Percentiles rank a stretch among this genome's conserved stretches.
phyloP scores from a whole-genome alignment of 1,140 invertebrate genomes.

The Armadillidium nasatum region DNA sequence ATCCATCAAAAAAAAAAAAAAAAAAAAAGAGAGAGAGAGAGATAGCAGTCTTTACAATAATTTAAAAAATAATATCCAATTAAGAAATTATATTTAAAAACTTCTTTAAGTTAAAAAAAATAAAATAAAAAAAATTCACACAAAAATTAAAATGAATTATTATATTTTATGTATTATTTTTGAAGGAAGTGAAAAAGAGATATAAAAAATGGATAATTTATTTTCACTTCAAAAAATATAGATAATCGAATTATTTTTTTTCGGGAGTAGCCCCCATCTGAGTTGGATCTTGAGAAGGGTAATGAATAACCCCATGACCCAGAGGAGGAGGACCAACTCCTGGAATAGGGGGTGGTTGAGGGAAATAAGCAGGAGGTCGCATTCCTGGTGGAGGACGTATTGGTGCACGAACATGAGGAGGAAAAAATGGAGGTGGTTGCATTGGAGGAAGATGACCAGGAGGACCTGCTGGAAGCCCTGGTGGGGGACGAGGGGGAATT shows the following conservation, averaged over 20 bases:
- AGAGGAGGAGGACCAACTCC: conserved; percentile 45
- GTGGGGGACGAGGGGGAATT: conserved; percentile 47
- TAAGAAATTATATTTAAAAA: no score
- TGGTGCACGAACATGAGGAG: conserved; percentile 55
- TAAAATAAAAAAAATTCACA: no score
- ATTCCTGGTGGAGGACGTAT: conserved; percentile 44
- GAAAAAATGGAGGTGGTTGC: conserved; percentile 48
- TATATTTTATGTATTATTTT: no score
- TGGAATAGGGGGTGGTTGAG: conserved; percentile 51
- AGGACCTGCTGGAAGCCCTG: conserved; percentile 54
- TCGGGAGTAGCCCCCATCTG: conserved; percentile 64
- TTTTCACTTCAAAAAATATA: no score
- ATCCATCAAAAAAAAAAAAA: no score
- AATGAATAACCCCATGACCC: conserved; percentile 62
- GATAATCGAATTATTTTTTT: conserved; percentile 26
- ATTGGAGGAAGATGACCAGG: conserved; percentile 51
- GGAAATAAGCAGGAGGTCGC: conserved; percentile 48
- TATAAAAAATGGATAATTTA: no score
- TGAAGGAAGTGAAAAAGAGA: no score
- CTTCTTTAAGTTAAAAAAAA: no score
- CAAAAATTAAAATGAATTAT: no score
- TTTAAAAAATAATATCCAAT: no score
- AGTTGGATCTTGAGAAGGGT: conserved; percentile 90
- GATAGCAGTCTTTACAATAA: no score
- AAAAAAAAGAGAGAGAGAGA: no score